Base-by-base conservation (phyloP, 2,888 invertebrate genomes). In the Aricia artaxerxes region DNA sequence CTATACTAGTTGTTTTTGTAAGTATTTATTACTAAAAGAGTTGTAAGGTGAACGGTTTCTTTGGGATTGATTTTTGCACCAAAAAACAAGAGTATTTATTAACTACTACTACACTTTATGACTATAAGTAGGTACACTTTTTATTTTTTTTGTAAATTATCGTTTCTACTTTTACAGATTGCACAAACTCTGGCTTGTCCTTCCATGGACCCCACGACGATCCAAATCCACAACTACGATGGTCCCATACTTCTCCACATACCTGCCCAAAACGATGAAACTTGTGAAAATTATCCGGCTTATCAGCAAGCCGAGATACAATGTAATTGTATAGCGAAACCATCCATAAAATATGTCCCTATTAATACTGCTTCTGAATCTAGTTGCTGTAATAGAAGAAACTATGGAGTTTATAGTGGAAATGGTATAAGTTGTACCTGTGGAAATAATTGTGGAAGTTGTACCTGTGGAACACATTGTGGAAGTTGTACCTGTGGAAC, bases 191-290 rank as follows among this genome's bases (percentile, higher is more conserved):
- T 83, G 64, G 87, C 86, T 0, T 86, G 85, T 16, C 82, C 85
- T 0, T 87, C 88, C 9, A 84, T 85, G 0, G 81, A 76, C 0
- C 53, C 83, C 44, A 80, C 88, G 0, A 86, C 85, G 11, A 85
- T 91, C 0, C 87, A 89, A 73, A 91, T 91, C 0, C 87, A 90
- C 79, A 88, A 90, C 78, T 88, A 87, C 78, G 91, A 92, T 0
- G 88, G 88, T 0, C 90, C 90, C 0, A 87, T 90, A 16, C 86
- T 85, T 80, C 79, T 88, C 38, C 81, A 85, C 1, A 79, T 82
- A 5, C 81, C 81, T 4, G 79, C 81, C 40, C 78, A 75, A 44
- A 44, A 61, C 0, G 53, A 76, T 7, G 75, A 78, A 6, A 2
- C 4, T 53, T n/a, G 72, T 69, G 79, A 38, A 77, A 79, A 16